Conservation (phyloP, 2,113 vertebrate genomes). For the Falcunculus frontatus region DNA sequence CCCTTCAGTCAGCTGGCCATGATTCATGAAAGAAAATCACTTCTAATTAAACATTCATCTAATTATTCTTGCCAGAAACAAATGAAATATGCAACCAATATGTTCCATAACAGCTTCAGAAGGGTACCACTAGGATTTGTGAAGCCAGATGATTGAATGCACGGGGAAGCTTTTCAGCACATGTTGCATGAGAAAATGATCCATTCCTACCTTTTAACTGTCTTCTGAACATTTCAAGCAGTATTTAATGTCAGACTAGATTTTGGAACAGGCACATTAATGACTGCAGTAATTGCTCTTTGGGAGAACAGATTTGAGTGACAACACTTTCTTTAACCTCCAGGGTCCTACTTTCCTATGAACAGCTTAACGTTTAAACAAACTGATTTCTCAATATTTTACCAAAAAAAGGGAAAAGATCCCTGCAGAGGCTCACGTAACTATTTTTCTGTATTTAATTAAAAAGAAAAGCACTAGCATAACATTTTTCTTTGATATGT, state of each 20-base stretch:
- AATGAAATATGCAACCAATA: constrained; percentile 65
- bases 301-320: constrained; percentile 65
- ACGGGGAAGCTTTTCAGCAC: constrained; percentile 32
- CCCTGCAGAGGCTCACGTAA: background rate
- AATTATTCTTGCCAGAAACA: constrained; percentile 67
- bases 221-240: constrained; percentile 45
- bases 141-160: constrained; percentile 52
- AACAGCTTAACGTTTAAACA: constrained; percentile 56
- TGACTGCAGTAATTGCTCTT: constrained; percentile 60
- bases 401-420: background rate
- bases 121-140: constrained; percentile 45
- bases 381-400: constrained; percentile 54
- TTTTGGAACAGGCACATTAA: constrained; percentile 49
- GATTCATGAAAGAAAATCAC: constrained; percentile 58
- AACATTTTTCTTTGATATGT: background rate
- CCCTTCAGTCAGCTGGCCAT: constrained; percentile 57
- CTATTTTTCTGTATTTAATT: constrained; percentile 1
- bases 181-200: constrained; percentile 22
- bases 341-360: constrained; percentile 36
- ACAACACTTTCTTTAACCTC: constrained; percentile 65
- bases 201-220: constrained; percentile 57
- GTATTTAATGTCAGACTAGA: constrained; percentile 59
- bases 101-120: constrained; percentile 55
- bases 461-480: background rate
- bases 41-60: constrained; percentile 61